Conservation (phyloP, 2,888 invertebrate species). For the Diaperis boleti region DNA sequence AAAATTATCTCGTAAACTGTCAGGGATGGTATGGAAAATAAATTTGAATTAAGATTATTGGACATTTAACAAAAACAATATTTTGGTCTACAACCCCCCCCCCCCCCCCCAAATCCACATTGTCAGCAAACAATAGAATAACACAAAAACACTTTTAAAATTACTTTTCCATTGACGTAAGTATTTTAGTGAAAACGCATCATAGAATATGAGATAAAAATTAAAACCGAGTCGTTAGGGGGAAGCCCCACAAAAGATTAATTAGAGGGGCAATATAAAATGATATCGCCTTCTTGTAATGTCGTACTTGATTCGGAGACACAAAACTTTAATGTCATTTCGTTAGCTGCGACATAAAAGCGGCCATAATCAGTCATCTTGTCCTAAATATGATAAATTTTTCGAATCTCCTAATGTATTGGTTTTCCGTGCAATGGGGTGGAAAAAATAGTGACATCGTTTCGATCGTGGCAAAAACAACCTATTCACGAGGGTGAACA, state of each 20-base stretch:
- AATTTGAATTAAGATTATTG: no score
- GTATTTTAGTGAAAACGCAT: no score
- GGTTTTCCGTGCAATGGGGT: background rate
- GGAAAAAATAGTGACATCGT: slow-evolving; percentile 16
- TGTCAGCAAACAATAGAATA: no score
- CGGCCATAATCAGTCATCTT: slow-evolving; percentile 22
- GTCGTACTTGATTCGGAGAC: slow-evolving; percentile 31
- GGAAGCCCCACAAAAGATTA: slow-evolving; percentile 5
- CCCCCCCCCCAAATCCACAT: no score
- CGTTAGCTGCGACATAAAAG: slow-evolving; percentile 20
- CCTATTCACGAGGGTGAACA: background rate
- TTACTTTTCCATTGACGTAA: no score
- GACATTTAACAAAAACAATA: no score
- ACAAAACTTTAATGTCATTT: slow-evolving; percentile 24
- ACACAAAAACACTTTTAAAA: no score
- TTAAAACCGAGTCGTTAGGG: background rate
- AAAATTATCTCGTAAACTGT: no score
- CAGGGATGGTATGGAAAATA: no score
- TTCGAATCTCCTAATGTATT: slow-evolving; percentile 12
- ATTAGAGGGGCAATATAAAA: slow-evolving; percentile 23
- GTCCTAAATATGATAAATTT: slow-evolving; percentile 19
- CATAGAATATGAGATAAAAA: no score
- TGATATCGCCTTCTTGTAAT: slow-evolving; percentile 31
- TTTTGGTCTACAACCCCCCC: no score
- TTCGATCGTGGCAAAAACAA: slow-evolving; percentile 2